Percentiles rank a stretch among this genome's conserved stretches.
Evolutionary conservation across 2,113 vertebrate species (phyloP).

Genomic region (Myrmecophaga tridactyla): DNA sequence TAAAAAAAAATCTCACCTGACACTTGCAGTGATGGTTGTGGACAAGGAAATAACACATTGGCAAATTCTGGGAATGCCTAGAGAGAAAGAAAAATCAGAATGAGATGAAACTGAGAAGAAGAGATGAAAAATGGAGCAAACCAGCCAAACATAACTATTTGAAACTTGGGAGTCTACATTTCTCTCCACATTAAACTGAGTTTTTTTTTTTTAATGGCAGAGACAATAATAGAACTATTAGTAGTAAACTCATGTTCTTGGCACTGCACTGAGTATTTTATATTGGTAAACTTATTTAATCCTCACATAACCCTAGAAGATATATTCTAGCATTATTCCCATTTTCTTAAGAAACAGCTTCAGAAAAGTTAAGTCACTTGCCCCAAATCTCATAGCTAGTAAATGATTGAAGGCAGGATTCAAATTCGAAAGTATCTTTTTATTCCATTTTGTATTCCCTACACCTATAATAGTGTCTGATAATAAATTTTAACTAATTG

Average conservation of each 20-base stretch:
- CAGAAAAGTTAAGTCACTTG: conserved; percentile 11
- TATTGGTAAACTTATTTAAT: not conserved
- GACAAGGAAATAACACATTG: conserved; percentile 65
- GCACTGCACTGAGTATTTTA: not conserved
- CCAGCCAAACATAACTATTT: not conserved
- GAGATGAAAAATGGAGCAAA: not conserved
- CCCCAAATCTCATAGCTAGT: not conserved
- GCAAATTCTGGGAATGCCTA: conserved; percentile 49
- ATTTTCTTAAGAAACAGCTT: not conserved
- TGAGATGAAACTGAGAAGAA: not conserved
- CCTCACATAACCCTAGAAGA: not conserved
- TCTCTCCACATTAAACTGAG: conserved; percentile 17
- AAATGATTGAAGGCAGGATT: not conserved
- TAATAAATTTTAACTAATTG: not conserved
- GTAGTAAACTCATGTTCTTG: not conserved
- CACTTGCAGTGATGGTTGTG: conserved; percentile 60
- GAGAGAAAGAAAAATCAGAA: not conserved
- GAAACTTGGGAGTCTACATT: not conserved
- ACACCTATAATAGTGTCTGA: not conserved
- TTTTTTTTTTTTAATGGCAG: not conserved
- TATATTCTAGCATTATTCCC: not conserved
- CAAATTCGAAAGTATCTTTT: conserved; percentile 2
- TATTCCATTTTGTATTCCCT: not conserved
- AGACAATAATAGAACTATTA: not conserved
- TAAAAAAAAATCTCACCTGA: conserved; percentile 48